Evolutionary conservation across 1,140 invertebrate species (phyloP).

Genomic region (Dreissena polymorpha): DNA sequence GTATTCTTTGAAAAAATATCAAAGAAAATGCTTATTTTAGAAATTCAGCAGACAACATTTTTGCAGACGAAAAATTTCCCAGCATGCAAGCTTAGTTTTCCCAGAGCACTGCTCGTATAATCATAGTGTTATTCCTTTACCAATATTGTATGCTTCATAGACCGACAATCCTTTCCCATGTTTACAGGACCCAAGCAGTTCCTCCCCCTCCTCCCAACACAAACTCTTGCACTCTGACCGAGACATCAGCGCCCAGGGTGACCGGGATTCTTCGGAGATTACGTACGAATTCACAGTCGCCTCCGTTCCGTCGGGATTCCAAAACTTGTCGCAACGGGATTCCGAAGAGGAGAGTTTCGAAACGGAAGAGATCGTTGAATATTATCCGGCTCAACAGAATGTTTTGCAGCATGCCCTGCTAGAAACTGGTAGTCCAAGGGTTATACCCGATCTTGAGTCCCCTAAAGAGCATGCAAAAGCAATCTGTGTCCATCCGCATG

Average conservation of each 20-base stretch:
- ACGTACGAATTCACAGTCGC: conserved; percentile 63
- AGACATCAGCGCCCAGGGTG: conserved; percentile 9
- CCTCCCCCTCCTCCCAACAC: conserved; percentile 39
- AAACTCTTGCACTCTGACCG: conserved; percentile 15
- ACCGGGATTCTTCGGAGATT: conserved; percentile 65
- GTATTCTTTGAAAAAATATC: too few species aligned
- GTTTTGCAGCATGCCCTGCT: not conserved
- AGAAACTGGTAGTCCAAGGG: conserved; percentile 39
- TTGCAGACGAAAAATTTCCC: too few species aligned
- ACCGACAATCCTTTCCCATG: conserved; percentile 7
- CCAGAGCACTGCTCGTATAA: too few species aligned
- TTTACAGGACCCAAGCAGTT: conserved; percentile 36
- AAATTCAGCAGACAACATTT: too few species aligned
- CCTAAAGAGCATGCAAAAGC: conserved; percentile 38
- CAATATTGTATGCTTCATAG: too few species aligned
- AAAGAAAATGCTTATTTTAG: too few species aligned
- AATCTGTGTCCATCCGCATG: not conserved
- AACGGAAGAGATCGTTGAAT: conserved; percentile 31
- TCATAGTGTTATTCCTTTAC: too few species aligned
- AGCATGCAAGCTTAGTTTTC: too few species aligned
- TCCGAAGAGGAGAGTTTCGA: conserved; percentile 8
- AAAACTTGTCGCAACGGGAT: conserved; percentile 42
- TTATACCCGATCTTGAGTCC: conserved; percentile 50
- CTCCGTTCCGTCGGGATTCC: conserved; percentile 68
- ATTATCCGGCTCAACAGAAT: conserved; percentile 1